Conservation (phyloP, 2,113 vertebrate species). For the Onychostoma macrolepis region DNA sequence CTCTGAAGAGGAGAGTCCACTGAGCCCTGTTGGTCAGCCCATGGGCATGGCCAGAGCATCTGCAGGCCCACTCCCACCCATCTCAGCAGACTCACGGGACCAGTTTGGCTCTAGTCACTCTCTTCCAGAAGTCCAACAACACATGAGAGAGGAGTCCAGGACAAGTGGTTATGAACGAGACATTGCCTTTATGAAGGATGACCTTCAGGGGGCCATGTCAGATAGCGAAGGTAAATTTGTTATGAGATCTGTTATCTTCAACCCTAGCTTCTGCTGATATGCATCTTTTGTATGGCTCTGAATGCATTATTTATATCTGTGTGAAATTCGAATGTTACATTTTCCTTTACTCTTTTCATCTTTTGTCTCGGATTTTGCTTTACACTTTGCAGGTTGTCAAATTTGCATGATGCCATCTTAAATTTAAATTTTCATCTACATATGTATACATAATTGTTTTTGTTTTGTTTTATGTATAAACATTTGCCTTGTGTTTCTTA, state of each 20-base stretch:
- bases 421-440: neutral
- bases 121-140: slow-evolving; percentile 97
- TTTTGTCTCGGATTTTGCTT: slow-evolving; percentile 16
- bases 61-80: slow-evolving; percentile 95
- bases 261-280: slow-evolving; percentile 78
- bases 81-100: slow-evolving; percentile 96
- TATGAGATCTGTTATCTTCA: slow-evolving; percentile 76
- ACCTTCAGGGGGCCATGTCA: slow-evolving; percentile 99
- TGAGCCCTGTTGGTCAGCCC: slow-evolving; percentile 85
- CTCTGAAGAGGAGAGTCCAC: slow-evolving; percentile 85
- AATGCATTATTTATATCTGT: slow-evolving; percentile 69
- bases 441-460: slow-evolving; percentile 33
- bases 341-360: slow-evolving; percentile 4
- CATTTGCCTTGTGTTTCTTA: neutral
- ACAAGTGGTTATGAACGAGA: slow-evolving; percentile 96
- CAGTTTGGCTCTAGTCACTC: slow-evolving; percentile 99
- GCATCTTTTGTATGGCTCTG: slow-evolving; percentile 86
- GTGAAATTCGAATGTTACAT: slow-evolving; percentile 67
- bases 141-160: slow-evolving; percentile 97
- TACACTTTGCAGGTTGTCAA: neutral
- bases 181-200: slow-evolving; percentile 98
- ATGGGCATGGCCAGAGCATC: slow-evolving; percentile 99
- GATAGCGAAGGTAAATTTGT: slow-evolving; percentile 99
- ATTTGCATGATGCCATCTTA: slow-evolving; percentile 30
- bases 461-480: slow-evolving; percentile 7